Percentiles rank a stretch among this genome's conserved stretches.
Evolutionary conservation across 2,113 vertebrate genomes (phyloP).

Genomic region (Psophia crepitans): DNA sequence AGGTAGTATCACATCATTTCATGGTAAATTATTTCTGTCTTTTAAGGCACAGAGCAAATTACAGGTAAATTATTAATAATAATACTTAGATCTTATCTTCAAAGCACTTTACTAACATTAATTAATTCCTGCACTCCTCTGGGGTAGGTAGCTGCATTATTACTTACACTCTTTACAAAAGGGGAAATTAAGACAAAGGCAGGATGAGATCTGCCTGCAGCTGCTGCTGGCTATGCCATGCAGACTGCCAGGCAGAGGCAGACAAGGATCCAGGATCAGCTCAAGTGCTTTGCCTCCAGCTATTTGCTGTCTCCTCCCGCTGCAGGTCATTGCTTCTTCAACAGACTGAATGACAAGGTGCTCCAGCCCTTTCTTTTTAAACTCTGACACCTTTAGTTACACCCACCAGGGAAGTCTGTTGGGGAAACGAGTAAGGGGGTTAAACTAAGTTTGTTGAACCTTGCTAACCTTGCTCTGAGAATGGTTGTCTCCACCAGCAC

Average conservation of each 20-base stretch:
- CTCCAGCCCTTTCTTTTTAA: not conserved
- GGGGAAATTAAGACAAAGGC: not conserved
- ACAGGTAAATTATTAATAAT: conserved; percentile 70
- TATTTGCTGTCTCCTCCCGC: not conserved
- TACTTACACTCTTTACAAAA: conserved; percentile 40
- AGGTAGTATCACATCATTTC: conserved; percentile 56
- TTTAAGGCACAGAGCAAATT: conserved; percentile 66
- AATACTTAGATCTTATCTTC: conserved; percentile 69
- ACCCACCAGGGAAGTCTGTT: not conserved
- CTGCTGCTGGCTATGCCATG: not conserved
- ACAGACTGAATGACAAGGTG: not conserved
- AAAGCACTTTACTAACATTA: conserved; percentile 63
- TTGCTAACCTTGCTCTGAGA: not conserved
- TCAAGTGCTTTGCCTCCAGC: not conserved
- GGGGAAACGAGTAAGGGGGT: not conserved
- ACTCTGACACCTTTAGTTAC: not conserved
- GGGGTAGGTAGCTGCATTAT: conserved; percentile 32
- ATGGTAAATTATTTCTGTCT: conserved; percentile 68
- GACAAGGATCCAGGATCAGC: fast-evolving
- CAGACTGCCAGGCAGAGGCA: not conserved
- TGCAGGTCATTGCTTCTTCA: not conserved
- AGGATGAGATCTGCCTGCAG: not conserved
- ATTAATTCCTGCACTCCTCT: conserved; percentile 53
- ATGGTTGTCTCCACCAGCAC: not conserved
- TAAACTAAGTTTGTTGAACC: not conserved